A percentile compares a stretch with the other conserved stretches of the same genome.
Conservation (phyloP, 2,888 invertebrate species). For the Dorcus parallelipipedus region DNA sequence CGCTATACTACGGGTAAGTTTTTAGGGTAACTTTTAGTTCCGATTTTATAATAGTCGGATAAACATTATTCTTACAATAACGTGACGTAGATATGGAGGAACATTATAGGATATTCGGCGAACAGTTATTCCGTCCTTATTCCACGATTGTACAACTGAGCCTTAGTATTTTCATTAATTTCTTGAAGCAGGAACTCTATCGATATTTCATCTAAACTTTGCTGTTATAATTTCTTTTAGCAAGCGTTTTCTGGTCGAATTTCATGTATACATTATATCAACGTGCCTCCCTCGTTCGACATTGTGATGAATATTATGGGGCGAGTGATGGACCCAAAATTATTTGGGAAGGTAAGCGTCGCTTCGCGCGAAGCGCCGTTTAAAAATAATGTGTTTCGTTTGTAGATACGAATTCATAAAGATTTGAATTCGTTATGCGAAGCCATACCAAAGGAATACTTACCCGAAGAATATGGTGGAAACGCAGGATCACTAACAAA, state of each 20-base stretch:
- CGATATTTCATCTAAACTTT: too few relatives aligned
- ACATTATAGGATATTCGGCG: too few relatives aligned
- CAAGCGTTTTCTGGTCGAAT: neutral
- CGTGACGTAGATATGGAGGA: too few relatives aligned
- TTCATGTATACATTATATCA: neutral
- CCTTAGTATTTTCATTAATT: too few relatives aligned
- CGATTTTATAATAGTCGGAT: too few relatives aligned
- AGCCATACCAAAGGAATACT: constrained; percentile 5
- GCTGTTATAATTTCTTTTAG: too few relatives aligned
- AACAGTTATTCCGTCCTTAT: too few relatives aligned
- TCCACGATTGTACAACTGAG: too few relatives aligned
- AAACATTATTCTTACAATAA: too few relatives aligned
- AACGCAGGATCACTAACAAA: neutral
- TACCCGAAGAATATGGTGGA: constrained; percentile 13
- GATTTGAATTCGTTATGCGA: constrained; percentile 11
- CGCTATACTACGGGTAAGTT: neutral
- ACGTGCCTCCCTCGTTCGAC: neutral
- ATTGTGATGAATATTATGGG: neutral
- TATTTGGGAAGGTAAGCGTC: neutral
- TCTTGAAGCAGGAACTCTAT: too few relatives aligned
- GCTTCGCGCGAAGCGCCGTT: neutral
- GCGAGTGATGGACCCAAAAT: neutral
- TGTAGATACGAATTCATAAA: constrained; percentile 11
- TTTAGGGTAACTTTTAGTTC: too few relatives aligned
- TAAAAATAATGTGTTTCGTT: neutral